phyloP scores from a whole-genome alignment of 2,888 invertebrate genomes.

The Parnassius smintheus region DNA sequence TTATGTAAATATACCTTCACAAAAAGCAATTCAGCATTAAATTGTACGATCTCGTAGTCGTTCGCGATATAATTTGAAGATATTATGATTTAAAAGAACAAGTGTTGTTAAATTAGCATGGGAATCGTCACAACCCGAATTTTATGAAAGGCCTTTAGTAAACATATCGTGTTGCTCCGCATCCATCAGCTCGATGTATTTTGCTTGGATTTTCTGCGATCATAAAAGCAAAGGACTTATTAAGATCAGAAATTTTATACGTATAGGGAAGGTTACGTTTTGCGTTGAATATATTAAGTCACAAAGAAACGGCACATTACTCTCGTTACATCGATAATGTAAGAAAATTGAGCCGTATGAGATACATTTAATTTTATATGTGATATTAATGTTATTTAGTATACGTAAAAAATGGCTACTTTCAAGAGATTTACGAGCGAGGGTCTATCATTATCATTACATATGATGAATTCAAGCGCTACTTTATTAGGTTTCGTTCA shows the following conservation, averaged over 20 bases:
- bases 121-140: constrained; percentile 51
- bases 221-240: constrained; percentile 28
- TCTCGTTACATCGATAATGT: constrained; percentile 8
- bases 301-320: constrained; percentile 13
- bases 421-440: constrained; percentile 27
- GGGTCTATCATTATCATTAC: constrained; percentile 34
- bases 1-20: constrained; percentile 20
- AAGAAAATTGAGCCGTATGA: constrained; percentile 9
- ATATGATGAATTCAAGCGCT: constrained; percentile 32
- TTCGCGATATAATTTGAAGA: constrained; percentile 55
- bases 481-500: constrained; percentile 37
- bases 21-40: constrained; percentile 19
- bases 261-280: constrained; percentile 10
- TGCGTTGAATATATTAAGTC: constrained; percentile 21
- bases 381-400: constrained; percentile 17
- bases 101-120: constrained; percentile 72
- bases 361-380: constrained; percentile 22
- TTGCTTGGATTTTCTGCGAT: constrained; percentile 27
- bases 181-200: constrained; percentile 25
- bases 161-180: constrained; percentile 25
- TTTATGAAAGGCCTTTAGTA: constrained; percentile 30
- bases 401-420: constrained; percentile 14
- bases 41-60: constrained; percentile 55
- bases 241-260: constrained; percentile 29
- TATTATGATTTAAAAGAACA: constrained; percentile 63